Percentiles rank a stretch among this genome's conserved stretches.
Evolutionary conservation across 2,888 invertebrate genomes (phyloP).

Genomic region (Acleris holmiana): DNA sequence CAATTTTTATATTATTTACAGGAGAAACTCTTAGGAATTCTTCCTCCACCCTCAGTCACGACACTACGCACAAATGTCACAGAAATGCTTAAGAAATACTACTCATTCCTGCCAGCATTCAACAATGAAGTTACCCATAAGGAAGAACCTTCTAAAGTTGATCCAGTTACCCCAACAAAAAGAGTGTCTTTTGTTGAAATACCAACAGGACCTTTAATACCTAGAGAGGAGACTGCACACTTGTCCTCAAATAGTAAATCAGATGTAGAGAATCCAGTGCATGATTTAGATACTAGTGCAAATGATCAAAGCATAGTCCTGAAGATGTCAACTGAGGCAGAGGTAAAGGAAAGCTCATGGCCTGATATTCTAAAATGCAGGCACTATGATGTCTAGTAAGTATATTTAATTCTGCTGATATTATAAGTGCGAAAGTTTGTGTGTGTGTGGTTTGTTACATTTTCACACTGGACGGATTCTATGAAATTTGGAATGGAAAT

Average conservation of each 20-base stretch:
- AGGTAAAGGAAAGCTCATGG: slow-evolving; percentile 79
- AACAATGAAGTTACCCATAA: slow-evolving; percentile 62
- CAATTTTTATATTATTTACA: slow-evolving; percentile 70
- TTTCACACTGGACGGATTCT: too few relatives aligned
- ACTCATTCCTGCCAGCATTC: slow-evolving; percentile 80
- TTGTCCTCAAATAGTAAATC: slow-evolving; percentile 12
- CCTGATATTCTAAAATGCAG: slow-evolving; percentile 86
- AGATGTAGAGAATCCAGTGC: slow-evolving; percentile 40
- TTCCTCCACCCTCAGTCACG: slow-evolving; percentile 91
- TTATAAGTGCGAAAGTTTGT: too few relatives aligned
- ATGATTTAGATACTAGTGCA: slow-evolving; percentile 59
- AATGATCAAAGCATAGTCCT: slow-evolving; percentile 64
- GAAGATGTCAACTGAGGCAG: slow-evolving; percentile 62
- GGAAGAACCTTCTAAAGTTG: slow-evolving; percentile 58
- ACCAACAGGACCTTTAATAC: slow-evolving; percentile 49
- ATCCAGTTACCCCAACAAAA: slow-evolving; percentile 70
- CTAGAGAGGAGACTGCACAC: slow-evolving; percentile 42
- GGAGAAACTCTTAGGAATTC: slow-evolving; percentile 87
- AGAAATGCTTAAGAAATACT: slow-evolving; percentile 86
- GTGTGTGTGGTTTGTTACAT: too few relatives aligned
- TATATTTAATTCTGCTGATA: too few relatives aligned
- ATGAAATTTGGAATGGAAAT: too few relatives aligned
- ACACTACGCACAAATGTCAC: slow-evolving; percentile 86
- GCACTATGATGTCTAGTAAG: slow-evolving; percentile 90
- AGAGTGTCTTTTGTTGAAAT: slow-evolving; percentile 72